Percentiles rank a stretch among this genome's conserved stretches.
phyloP scores from a whole-genome alignment of 2,113 vertebrate species.

The Dryoscopus gambensis region DNA sequence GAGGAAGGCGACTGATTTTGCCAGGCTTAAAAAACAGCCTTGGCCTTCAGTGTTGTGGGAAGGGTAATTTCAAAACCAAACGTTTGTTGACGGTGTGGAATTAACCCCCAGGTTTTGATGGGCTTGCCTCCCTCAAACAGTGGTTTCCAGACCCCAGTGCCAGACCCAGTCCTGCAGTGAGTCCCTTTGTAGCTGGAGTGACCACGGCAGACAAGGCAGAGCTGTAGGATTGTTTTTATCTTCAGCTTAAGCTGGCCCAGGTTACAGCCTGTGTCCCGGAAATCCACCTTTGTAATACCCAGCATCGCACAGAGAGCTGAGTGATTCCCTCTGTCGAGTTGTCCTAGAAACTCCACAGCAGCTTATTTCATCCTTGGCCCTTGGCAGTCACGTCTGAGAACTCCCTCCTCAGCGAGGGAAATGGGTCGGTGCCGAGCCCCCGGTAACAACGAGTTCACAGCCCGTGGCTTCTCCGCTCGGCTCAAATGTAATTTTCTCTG shows the following conservation, averaged over 20 bases:
- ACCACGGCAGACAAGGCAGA: neutral
- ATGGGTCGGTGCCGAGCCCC: accelerated
- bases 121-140: neutral
- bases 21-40: neutral
- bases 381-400: neutral
- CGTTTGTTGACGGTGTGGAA: neutral
- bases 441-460: neutral
- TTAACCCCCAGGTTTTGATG: accelerated
- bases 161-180: accelerated
- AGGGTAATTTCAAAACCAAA: neutral
- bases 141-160: neutral
- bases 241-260: neutral
- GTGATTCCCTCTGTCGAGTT: neutral
- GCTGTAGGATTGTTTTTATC: neutral
- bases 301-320: neutral
- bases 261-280: neutral
- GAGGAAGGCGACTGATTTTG: neutral
- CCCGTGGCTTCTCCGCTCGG: neutral
- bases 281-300: neutral
- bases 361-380: neutral
- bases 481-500: neutral
- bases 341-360: neutral
- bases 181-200: neutral
- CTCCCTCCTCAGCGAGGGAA: neutral
- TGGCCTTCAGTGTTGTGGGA: neutral